phyloP scores from a whole-genome alignment of 1,140 invertebrate genomes.

The Stenopsyche tienmushanensis region DNA sequence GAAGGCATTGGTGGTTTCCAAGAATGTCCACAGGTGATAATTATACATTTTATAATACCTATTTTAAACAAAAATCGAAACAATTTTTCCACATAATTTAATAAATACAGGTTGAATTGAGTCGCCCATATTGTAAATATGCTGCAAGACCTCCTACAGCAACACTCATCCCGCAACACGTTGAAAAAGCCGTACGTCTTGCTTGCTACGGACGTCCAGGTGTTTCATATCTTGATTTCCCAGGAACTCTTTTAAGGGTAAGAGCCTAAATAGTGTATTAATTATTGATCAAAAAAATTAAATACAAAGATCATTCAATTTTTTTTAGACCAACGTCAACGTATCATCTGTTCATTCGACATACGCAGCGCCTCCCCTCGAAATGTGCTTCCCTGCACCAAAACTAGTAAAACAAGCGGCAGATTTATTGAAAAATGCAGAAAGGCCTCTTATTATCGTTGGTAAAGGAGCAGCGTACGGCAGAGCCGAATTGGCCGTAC shows the following conservation, averaged over 20 bases:
- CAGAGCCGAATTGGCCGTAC: slow-evolving; percentile 70
- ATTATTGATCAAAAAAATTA: too few species aligned
- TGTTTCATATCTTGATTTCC: slow-evolving; percentile 85
- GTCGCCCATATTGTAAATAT: slow-evolving; percentile 87
- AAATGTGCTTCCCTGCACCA: slow-evolving; percentile 68
- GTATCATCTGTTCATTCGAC: slow-evolving; percentile 36
- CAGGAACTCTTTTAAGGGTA: slow-evolving; percentile 63
- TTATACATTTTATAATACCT: slow-evolving; percentile 37
- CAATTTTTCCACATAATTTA: slow-evolving; percentile 18
- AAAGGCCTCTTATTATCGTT: slow-evolving; percentile 85
- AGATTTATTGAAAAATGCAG: slow-evolving; percentile 67
- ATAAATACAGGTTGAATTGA: slow-evolving; percentile 75
- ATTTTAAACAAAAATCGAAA: slow-evolving; percentile 8
- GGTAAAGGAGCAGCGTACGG: slow-evolving; percentile 92
- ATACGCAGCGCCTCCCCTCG: slow-evolving; percentile 60
- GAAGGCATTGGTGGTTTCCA: slow-evolving; percentile 95
- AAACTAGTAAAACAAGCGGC: slow-evolving; percentile 67
- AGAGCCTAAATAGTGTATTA: too few species aligned
- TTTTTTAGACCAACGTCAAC: slow-evolving; percentile 35
- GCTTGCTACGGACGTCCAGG: slow-evolving; percentile 88
- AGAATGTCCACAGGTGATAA: slow-evolving; percentile 78
- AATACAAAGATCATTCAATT: not conserved
- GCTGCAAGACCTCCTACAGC: slow-evolving; percentile 80
- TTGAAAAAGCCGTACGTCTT: slow-evolving; percentile 88
- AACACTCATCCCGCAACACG: slow-evolving; percentile 81